Base-by-base conservation (phyloP, 2,888 invertebrate genomes). In the Dimorphilus gyrociliatus region DNA sequence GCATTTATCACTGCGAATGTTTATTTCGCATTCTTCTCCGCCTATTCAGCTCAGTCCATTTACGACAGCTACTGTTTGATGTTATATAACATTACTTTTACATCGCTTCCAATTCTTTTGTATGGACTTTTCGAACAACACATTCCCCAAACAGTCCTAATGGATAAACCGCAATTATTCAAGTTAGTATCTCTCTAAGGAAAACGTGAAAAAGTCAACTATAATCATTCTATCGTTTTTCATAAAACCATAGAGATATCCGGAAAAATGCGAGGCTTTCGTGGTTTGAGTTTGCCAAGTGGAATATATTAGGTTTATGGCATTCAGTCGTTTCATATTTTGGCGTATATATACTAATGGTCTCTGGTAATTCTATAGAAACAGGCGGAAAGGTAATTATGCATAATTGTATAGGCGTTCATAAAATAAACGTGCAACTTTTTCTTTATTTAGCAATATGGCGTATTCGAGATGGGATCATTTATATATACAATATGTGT, bases 81-180 rank as follows among this genome's bases (percentile, higher is more conserved):
- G 45, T 66, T 74, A 35, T 81, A 70, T 67, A 82, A 82, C 61
- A 68, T 80, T 27, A 51, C 76, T 17, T 80, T 79, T 53, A 75
- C 81, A 0, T 72, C 79, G 0, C 52, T 75, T 29, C 82, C 81
- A 1, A 73, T 81, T 32, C 60, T 81, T 10, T 47, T 75, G 6
- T 75, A 75, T 39, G 75, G 79, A 1, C 63, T 81, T 29, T 73
- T 77, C 12, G 82, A 82, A 50, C 78, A 81, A 50, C 68, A 75
- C 36, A 71, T 73, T 53, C 59, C 69, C 0, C 68, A 73, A 2
- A 53, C 65, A 1, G 55, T 63, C 1, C 64, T 71, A 29, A 51
- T 62, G 46, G 69, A 70, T n/a, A 69, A 72, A 38, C 81, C 81
- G 1, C 65, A 69, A 8, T 57, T 79, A 2, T 82, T 82, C 54